Evolutionary conservation across 2,797 vertebrate genomes (phyloP).

Genomic region (Catostomus latipinnis): DNA sequence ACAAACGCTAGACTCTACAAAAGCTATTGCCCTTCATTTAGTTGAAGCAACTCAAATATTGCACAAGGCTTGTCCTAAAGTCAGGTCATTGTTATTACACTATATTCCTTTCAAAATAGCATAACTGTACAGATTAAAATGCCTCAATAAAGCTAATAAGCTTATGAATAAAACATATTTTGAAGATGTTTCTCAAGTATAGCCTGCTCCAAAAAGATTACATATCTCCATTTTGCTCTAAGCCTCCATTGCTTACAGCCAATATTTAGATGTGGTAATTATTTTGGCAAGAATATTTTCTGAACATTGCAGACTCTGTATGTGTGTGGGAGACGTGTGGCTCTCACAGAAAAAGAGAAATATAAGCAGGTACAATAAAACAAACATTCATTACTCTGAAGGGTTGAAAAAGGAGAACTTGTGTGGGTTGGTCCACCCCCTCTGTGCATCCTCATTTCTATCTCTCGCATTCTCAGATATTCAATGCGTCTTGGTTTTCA

Average conservation of each 20-base stretch:
- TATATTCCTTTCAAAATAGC: background rate
- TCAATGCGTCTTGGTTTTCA: constrained; percentile 16
- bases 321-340: constrained; percentile 64
- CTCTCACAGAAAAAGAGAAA: constrained; percentile 61
- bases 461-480: constrained; percentile 45
- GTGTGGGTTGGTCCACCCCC: constrained; percentile 72
- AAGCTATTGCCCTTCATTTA: background rate
- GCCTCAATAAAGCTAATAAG: background rate
- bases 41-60: constrained; percentile 1
- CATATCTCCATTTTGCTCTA: constrained; percentile 8
- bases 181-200: background rate
- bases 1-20: background rate
- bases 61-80: background rate
- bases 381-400: constrained; percentile 63
- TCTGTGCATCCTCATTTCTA: constrained; percentile 53
- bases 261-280: constrained; percentile 36
- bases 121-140: background rate
- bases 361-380: constrained; percentile 64
- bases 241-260: constrained; percentile 17
- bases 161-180: background rate
- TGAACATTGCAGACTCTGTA: constrained; percentile 57
- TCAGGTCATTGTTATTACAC: constrained; percentile 12
- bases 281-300: constrained; percentile 39
- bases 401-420: constrained; percentile 63
- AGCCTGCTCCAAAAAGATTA: background rate